Evolutionary conservation across 2,888 invertebrate species (phyloP), one percentile per base, ranked within the genome.

Genomic region (Taphrorychus bicolor): DNA sequence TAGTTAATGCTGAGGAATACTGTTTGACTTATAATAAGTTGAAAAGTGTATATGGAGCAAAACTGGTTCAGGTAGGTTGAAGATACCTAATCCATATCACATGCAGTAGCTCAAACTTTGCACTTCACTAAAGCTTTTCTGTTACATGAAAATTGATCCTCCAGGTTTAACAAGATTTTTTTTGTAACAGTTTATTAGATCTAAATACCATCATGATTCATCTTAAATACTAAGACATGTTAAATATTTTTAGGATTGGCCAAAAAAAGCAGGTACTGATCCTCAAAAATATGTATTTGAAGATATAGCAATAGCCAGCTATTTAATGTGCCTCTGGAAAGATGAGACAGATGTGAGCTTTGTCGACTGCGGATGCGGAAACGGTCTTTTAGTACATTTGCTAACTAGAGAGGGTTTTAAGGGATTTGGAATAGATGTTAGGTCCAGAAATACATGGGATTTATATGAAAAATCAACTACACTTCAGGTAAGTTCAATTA

Each of bases 351-450:
- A 88, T 24, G 66, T 79, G 1, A 73, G 72, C 2, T 98, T 98
- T 86, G 89, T 97, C 0, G 98, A 99, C 82, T 85, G 98, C 59
- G 98, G 99, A 0, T 99, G 98, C 86, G 98, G 99, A 0, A 99
- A 99, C 85, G 99, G 99, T 11, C 85, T 98, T 21, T 83, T 98
- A 5, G 96, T 96, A 1, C 90, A 94, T 80, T 89, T 98, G 72
- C 84, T 98, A 11, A 87, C 87, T 51, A 86, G 87, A 74, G 96
- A 97, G 84, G 96, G 96, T n/a, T 88, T 89, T 82, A 78, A 82
- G 5, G 96, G 96, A 11, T 82, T 88, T 70, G 97, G 97, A 1
- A 86, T 95, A 73, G 97, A 97, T 85, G 85, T 97, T 0, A 85
- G 95, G 63, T 87, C 87, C 75, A 86, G 98, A 72, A 91, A 91